These are phyloP conservation scores for Tachystola acroxantha DNA, from an alignment of 2,888 invertebrate genomes.

Conservation along the genomic window DNA sequence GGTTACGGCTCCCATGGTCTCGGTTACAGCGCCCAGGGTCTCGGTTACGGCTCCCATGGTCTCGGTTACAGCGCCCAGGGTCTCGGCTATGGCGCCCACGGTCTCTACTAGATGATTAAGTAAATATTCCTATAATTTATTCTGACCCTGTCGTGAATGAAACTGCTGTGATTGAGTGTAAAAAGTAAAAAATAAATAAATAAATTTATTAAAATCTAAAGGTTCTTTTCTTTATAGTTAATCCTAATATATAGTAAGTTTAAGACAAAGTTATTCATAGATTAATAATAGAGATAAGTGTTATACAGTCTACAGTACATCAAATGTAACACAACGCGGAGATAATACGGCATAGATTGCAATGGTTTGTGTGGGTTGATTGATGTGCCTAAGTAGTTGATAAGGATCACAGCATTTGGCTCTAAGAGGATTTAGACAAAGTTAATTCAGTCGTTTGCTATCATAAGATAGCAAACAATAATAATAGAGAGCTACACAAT, in stretches of 20 bases:
- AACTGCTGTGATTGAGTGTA: constrained; percentile 32
- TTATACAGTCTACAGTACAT: too few species aligned
- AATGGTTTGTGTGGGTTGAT: too few species aligned
- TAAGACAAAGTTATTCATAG: too few species aligned
- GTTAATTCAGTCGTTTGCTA: too few species aligned
- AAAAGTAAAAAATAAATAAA: constrained; percentile 18
- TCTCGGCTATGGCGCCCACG: constrained; percentile 26
- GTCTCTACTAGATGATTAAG: constrained; percentile 15
- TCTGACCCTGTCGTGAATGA: constrained; percentile 20
- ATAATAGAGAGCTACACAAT: too few species aligned
- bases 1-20: constrained; percentile 22
- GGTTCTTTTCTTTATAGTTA: background rate
- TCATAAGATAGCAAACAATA: too few species aligned
- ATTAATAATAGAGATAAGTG: too few species aligned
- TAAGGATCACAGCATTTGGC: too few species aligned
- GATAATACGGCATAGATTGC: too few species aligned
- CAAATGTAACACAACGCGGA: too few species aligned
- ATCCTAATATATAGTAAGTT: background rate
- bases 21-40: constrained; percentile 15
- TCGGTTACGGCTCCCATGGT: constrained; percentile 21
- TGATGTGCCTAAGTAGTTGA: too few species aligned
- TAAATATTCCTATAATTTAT: constrained; percentile 22
- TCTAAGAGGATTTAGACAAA: too few species aligned
- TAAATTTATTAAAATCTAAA: constrained; percentile 2
- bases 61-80: constrained; percentile 16